Evolutionary conservation across 2,113 vertebrate genomes (phyloP), one percentile per base, ranked within the genome.

Genomic region (Epinephelus moara): DNA sequence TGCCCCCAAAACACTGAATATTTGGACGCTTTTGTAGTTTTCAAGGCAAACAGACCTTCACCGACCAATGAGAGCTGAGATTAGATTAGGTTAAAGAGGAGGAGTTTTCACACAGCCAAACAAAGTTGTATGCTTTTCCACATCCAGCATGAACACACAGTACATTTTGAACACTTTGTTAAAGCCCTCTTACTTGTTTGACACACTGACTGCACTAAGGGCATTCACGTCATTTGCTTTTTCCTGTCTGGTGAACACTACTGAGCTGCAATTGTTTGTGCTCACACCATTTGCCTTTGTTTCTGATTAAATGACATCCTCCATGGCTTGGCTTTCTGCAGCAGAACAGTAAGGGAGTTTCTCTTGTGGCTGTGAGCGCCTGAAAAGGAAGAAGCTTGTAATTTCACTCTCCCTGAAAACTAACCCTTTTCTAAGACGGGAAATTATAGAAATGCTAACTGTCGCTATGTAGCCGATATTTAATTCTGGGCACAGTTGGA

Each of bases 161-260:
- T 59, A 70, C 66, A 72, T 62, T 61, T 56, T 11, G 8, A 75
- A 75, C 0, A 71, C 37, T 50, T 78, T 78, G 19, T 57, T 23
- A 27, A 70, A 55, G 60, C 27, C 7, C 17, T 18, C 15, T 57
- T 8, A 61, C 40, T 75, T 64, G 47, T 67, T 45, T 2, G 42
- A 59, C 37, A 69, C 30, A 68, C 33, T 1, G 23, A 63, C 57
- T 63, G 4, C 47, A 45, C 79, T 77, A 62, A 64, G 30, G 75
- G 59, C 25, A 84, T 85, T 92, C 76, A 5, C 72, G 82, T 82
- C 47, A 70, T 88, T 90, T 81, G 84, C 40, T 60, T 87, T 90
- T 92, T 93, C 93, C 94, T 91, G 91, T 93, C 92, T 88, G 78
- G 84, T 85, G 42, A 87, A 89, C 82, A 84, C 72, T 85, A 89